Evolutionary conservation across 1,140 invertebrate genomes (phyloP).

Genomic region (Aradophagus sp.): DNA sequence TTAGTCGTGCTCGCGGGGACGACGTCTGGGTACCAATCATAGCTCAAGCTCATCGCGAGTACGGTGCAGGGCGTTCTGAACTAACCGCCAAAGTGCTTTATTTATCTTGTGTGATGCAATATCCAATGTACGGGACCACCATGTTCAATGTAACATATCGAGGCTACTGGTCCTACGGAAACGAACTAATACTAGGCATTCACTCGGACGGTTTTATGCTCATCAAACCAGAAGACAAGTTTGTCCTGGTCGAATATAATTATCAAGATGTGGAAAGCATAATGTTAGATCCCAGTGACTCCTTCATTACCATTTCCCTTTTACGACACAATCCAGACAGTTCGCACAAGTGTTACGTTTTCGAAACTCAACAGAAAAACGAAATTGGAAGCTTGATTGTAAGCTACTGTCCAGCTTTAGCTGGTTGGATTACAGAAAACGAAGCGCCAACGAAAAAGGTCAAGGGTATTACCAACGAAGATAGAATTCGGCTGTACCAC

Average conservation of each 20-base stretch:
- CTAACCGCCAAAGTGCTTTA: slow-evolving; percentile 95
- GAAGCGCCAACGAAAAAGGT: slow-evolving; percentile 81
- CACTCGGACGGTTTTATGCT: slow-evolving; percentile 92
- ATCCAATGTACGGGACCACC: slow-evolving; percentile 95
- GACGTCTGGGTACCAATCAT: slow-evolving; percentile 91
- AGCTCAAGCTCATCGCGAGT: slow-evolving; percentile 90
- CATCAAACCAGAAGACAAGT: slow-evolving; percentile 92
- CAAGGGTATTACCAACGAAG: slow-evolving; percentile 86
- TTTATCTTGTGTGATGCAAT: slow-evolving; percentile 97
- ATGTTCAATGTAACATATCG: slow-evolving; percentile 94
- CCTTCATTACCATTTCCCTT: slow-evolving; percentile 90
- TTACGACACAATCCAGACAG: slow-evolving; percentile 79
- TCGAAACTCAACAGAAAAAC: slow-evolving; percentile 91
- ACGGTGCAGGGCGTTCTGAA: slow-evolving; percentile 92
- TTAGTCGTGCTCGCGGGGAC: slow-evolving; percentile 82
- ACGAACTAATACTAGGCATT: slow-evolving; percentile 84
- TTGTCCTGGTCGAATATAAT: slow-evolving; percentile 90
- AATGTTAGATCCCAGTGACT: slow-evolving; percentile 92
- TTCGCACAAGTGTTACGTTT: slow-evolving; percentile 92
- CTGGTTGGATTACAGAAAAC: slow-evolving; percentile 90
- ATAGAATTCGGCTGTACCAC: slow-evolving; percentile 86
- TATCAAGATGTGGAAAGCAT: slow-evolving; percentile 93
- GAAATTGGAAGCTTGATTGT: slow-evolving; percentile 95
- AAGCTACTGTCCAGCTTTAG: slow-evolving; percentile 90
- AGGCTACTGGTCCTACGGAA: slow-evolving; percentile 92